phyloP scores from a whole-genome alignment of 1,140 invertebrate species.

The Hyphantria cunea region DNA sequence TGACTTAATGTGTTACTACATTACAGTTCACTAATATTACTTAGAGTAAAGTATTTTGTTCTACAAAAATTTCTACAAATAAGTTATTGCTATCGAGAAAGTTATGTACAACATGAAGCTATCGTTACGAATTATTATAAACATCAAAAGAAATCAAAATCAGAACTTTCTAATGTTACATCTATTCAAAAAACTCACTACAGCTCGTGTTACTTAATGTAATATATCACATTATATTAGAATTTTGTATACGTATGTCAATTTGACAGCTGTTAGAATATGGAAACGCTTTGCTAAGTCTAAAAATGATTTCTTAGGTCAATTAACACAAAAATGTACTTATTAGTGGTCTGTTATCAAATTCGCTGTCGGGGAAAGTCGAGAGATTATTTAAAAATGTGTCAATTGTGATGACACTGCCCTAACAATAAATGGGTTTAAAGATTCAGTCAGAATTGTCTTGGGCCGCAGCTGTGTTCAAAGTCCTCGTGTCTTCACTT shows the following conservation, averaged over 20 bases:
- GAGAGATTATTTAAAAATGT: background rate
- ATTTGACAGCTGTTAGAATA: slow-evolving; percentile 34
- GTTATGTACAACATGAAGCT: slow-evolving; percentile 61
- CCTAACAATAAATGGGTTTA: slow-evolving; percentile 11
- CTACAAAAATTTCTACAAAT: slow-evolving; percentile 44
- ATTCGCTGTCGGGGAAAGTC: background rate
- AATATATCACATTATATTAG: slow-evolving; percentile 78
- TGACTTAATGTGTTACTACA: slow-evolving; percentile 17
- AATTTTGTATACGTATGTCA: slow-evolving; percentile 64
- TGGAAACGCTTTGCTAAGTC: slow-evolving; percentile 18
- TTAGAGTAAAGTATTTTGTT: slow-evolving; percentile 26
- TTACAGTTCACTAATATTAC: slow-evolving; percentile 26
- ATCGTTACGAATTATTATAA: slow-evolving; percentile 44
- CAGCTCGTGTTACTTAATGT: slow-evolving; percentile 50
- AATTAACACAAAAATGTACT: background rate
- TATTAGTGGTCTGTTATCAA: background rate
- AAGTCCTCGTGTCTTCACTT: slow-evolving; percentile 70
- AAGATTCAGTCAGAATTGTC: slow-evolving; percentile 67
- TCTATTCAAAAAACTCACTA: slow-evolving; percentile 47
- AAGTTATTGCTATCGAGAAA: slow-evolving; percentile 74
- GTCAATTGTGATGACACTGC: slow-evolving; percentile 6
- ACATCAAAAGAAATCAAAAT: slow-evolving; percentile 69
- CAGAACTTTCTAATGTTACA: slow-evolving; percentile 41
- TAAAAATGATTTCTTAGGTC: slow-evolving; percentile 5
- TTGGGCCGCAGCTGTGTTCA: slow-evolving; percentile 59